These are phyloP conservation scores for Phrynocephalus versicolor DNA, from an alignment of 2,113 vertebrate species.

Conservation along the genomic window DNA sequence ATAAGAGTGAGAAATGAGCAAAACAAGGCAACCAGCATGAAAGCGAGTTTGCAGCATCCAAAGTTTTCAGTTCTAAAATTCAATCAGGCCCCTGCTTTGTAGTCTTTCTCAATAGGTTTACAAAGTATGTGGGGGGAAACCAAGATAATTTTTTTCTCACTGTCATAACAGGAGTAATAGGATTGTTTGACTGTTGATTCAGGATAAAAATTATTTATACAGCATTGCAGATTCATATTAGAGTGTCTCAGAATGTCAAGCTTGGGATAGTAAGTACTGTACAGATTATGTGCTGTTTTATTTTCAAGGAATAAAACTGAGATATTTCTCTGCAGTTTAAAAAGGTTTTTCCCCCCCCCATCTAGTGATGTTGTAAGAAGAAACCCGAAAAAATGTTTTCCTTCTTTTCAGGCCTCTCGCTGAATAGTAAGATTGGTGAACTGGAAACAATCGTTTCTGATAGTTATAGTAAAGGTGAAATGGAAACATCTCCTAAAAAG, in stretches of 20 bases:
- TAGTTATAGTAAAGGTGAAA: slow-evolving; percentile 52
- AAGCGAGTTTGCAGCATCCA: background rate
- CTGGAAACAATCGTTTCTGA: slow-evolving; percentile 63
- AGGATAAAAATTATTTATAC: background rate
- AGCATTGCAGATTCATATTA: background rate
- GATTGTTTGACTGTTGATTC: background rate
- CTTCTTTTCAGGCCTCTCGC: slow-evolving; percentile 68
- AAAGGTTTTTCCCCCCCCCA: background rate
- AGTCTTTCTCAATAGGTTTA: background rate
- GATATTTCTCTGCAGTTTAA: background rate
- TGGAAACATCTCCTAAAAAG: slow-evolving; percentile 70
- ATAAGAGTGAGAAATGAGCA: background rate
- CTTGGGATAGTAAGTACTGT: background rate
- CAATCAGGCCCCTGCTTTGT: too few species aligned
- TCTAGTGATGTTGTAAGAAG: background rate
- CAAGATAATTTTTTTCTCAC: background rate
- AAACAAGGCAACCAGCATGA: background rate
- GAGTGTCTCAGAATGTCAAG: background rate
- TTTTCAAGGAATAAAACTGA: background rate
- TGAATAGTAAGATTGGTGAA: slow-evolving; percentile 61
- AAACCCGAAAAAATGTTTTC: slow-evolving; percentile 30
- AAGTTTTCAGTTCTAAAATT: background rate
- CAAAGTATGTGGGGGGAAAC: too few species aligned
- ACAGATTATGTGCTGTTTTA: background rate
- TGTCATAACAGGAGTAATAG: background rate